A percentile compares a stretch with the other conserved stretches of the same genome.
Conservation (phyloP, 1,140 invertebrate species). For the Cydia fagiglandana region DNA sequence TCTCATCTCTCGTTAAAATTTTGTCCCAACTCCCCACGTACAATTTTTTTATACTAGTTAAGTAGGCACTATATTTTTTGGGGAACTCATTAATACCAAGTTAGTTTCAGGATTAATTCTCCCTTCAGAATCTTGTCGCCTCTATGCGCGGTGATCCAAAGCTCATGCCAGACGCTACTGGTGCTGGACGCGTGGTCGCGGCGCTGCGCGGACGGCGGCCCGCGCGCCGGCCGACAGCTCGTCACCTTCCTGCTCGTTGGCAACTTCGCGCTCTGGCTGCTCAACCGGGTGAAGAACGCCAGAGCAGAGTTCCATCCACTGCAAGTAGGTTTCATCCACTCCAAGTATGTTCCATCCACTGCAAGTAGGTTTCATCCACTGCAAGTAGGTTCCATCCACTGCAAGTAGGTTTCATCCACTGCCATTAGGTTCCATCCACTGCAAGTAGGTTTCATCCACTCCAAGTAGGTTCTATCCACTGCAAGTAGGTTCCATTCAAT, state of each 20-base stretch:
- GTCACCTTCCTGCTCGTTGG: conserved; percentile 89
- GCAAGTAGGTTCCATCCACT: conserved; percentile 50
- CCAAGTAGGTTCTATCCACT: conserved; percentile 83
- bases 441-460: no score
- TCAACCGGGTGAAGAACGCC: conserved; percentile 85
- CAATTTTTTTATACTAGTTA: no score
- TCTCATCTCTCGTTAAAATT: no score
- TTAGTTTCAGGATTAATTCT: not conserved
- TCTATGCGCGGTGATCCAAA: conserved; percentile 79
- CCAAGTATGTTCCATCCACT: conserved; percentile 51
- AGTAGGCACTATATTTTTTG: no score
- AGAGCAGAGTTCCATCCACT: conserved; percentile 83
- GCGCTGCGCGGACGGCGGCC: conserved; percentile 80
- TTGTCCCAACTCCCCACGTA: no score
- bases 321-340: conserved; percentile 52
- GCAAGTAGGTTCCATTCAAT: conserved; percentile 50
- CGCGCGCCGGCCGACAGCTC: conserved; percentile 86
- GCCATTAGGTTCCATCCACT: conserved; percentile 82
- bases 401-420: conserved; percentile 83
- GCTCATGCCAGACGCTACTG: conserved; percentile 88
- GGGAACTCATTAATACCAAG: no score
- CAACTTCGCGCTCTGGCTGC: conserved; percentile 90
- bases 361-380: no score
- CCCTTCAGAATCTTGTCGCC: conserved; percentile 73
- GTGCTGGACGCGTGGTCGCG: conserved; percentile 87